Conservation (phyloP, 2,797 vertebrate species). For the Steatocranus sp. region DNA sequence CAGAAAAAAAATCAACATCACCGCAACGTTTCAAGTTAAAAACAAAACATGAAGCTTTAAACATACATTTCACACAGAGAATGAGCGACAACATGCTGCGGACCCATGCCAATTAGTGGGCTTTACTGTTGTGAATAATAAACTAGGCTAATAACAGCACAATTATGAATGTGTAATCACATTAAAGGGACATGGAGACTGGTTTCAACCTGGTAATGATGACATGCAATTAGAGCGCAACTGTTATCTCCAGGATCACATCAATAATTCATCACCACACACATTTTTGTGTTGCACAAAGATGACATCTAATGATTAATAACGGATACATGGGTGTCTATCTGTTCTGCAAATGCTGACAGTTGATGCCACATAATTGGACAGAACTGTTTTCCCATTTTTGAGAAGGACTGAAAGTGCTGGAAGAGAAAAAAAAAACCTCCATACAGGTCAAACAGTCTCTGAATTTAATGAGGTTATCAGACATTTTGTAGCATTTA, state of each 20-base stretch:
- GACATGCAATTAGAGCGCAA: constrained; percentile 68
- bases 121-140: constrained; percentile 65
- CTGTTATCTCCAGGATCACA: constrained; percentile 64
- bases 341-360: constrained; percentile 30
- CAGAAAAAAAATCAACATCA: background rate
- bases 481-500: background rate
- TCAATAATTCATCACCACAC: constrained; percentile 69
- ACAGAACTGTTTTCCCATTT: constrained; percentile 1
- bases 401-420: background rate
- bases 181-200: constrained; percentile 63
- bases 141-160: constrained; percentile 63
- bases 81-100: constrained; percentile 9
- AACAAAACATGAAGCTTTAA: background rate
- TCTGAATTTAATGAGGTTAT: constrained; percentile 28
- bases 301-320: constrained; percentile 53
- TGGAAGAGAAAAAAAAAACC: background rate
- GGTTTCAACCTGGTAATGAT: constrained; percentile 68
- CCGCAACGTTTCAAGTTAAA: background rate
- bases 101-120: constrained; percentile 50
- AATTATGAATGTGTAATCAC: constrained; percentile 69
- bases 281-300: constrained; percentile 47
- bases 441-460: background rate
- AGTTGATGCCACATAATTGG: constrained; percentile 45
- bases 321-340: constrained; percentile 33
- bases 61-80: constrained; percentile 21